These are phyloP conservation scores for Zosterops hypoxanthus DNA, from an alignment of 2,113 vertebrate species.

Conservation along the genomic window DNA sequence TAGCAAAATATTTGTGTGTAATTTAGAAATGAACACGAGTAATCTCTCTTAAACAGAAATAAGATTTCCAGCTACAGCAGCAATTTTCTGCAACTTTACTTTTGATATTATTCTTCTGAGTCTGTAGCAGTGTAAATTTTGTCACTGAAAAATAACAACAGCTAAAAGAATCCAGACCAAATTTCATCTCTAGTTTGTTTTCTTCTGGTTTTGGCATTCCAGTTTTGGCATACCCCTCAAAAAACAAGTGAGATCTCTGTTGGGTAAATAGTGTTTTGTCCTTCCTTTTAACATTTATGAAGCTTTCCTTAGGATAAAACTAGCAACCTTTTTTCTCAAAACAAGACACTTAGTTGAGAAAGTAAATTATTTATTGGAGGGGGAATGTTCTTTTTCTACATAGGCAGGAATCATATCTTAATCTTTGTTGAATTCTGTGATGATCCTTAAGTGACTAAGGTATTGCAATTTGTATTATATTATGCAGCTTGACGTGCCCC, in stretches of 20 bases:
- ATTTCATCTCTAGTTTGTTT: background rate
- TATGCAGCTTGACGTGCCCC: background rate
- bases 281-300: background rate
- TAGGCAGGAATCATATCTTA: background rate
- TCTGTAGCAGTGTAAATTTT: background rate
- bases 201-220: background rate
- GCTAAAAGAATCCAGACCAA: background rate
- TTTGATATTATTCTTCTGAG: background rate
- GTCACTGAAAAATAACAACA: fast-evolving
- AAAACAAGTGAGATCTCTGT: background rate
- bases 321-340: background rate
- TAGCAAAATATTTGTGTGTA: background rate
- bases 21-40: background rate
- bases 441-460: background rate
- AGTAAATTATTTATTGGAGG: background rate
- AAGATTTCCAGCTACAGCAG: background rate
- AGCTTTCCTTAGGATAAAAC: background rate
- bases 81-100: background rate
- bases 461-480: background rate
- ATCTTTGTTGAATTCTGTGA: background rate
- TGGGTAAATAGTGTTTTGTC: background rate
- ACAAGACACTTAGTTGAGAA: background rate
- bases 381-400: background rate
- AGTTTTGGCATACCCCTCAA: background rate
- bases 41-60: background rate